Base-by-base conservation (phyloP, 2,113 vertebrate genomes). In the Tachysurus vachellii region DNA sequence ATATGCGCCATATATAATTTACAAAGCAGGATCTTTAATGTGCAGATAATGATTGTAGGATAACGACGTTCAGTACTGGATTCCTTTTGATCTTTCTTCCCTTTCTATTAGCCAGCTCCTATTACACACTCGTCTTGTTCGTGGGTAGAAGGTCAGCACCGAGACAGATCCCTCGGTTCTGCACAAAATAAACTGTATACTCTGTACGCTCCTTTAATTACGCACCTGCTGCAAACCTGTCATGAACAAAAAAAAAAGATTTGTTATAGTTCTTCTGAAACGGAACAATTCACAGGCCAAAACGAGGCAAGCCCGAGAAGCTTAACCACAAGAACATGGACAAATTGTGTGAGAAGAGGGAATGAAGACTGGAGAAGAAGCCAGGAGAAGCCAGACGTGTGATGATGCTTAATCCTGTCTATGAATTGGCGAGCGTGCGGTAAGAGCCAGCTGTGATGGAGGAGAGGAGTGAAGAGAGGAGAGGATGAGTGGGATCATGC, bases 401-500 rank as follows among this genome's bases (percentile, higher is more conserved):
- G 86, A 83, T 87, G 31, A 89, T 89, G 92, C 91, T 91, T 95
- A 94, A 95, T 95, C 93, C 92, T 94, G 91, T 91, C 89, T 91
- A 90, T 94, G 93, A 95, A 93, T 93, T 94, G 94, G 87, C 90
- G 92, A 94, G 93, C 93, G 94, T 95, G 93, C 92, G 91, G 91
- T 90, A 94, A 89, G 86, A 90, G 87, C 94, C 93, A 94, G 93
- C 94, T 95, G 95, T 94, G 94, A 93, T 92, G 88, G 92, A 92
- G 91, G 91, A 91, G 88, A 73, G n/a, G 89, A 57, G 12, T 19
- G 83, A 31, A 77, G n/a, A 71, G 66, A 90, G 89, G 92, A 91
- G 90, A 91, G 89, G 89, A 92, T 90, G 94, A 92, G 92, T 94
- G 93, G 91, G 91, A 90, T 93, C 91, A 92, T 88, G 94, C 93